These are phyloP conservation scores for Nycticorax nycticorax DNA, from an alignment of 2,113 vertebrate species.

Conservation along the genomic window DNA sequence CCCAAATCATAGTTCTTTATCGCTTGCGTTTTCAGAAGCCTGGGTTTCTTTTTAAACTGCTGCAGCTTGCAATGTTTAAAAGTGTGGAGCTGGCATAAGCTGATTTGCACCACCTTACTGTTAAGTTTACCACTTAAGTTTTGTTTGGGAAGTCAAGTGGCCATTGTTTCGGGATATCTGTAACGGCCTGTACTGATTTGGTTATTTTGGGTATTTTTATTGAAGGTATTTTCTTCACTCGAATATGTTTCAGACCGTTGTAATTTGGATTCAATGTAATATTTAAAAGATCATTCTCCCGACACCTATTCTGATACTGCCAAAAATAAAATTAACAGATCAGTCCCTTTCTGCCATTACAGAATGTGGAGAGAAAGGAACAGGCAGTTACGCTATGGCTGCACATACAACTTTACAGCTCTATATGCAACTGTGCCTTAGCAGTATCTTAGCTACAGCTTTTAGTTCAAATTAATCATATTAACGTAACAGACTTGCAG, in stretches of 20 bases:
- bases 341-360: background rate
- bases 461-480: background rate
- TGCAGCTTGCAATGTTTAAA: background rate
- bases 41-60: background rate
- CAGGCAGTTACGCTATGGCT: background rate
- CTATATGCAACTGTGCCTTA: background rate
- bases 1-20: background rate
- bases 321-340: background rate
- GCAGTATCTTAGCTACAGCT: background rate
- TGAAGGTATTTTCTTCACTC: background rate
- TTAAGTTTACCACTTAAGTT: background rate
- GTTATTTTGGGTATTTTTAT: background rate
- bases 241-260: background rate
- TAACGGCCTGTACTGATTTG: background rate
- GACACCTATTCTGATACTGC: background rate
- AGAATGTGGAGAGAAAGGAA: background rate
- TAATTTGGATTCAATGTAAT: background rate
- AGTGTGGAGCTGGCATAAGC: background rate
- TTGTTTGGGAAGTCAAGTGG: background rate
- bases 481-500: background rate
- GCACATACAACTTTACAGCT: background rate
- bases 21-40: background rate
- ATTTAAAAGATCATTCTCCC: background rate
- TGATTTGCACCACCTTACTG: background rate
- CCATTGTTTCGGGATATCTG: background rate